Percentiles rank a stretch among this genome's conserved stretches.
phyloP scores from a whole-genome alignment of 30 jellyfish, hydroid and myxozoan genomes.

The Aurelia sp. region DNA sequence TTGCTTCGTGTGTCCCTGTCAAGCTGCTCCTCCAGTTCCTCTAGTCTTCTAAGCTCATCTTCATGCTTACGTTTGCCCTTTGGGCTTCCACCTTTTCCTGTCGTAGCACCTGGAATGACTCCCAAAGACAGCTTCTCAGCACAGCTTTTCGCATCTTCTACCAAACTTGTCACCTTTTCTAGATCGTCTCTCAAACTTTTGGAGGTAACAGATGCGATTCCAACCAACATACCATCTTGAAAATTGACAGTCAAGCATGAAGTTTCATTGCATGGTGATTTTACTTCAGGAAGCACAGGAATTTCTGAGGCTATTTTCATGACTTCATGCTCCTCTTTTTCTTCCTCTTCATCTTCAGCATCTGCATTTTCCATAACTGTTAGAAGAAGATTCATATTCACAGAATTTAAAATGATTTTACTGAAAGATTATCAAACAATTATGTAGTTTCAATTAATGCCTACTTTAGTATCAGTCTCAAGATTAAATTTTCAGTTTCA shows the following conservation, averaged over 20 bases:
- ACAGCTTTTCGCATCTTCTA: not conserved
- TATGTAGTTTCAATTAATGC: too few species aligned
- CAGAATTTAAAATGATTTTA: too few species aligned
- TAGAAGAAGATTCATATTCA: not conserved
- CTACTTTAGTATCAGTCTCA: too few species aligned
- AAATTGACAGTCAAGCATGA: constrained; percentile 17
- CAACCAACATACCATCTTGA: constrained; percentile 47
- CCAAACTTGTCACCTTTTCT: not conserved
- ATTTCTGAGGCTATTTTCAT: constrained; percentile 9
- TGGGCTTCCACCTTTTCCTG: constrained; percentile 60
- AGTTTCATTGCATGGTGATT: constrained; percentile 10
- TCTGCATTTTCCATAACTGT: constrained; percentile 6
- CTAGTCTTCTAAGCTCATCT: constrained; percentile 66
- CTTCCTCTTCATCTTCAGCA: constrained; percentile 1
- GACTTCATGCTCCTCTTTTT: constrained; percentile 1
- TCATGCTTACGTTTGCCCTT: constrained; percentile 72
- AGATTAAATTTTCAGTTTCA: too few species aligned
- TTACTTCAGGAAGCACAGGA: constrained; percentile 48
- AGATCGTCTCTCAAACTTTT: not conserved
- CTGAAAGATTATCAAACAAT: too few species aligned
- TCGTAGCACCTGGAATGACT: not conserved
- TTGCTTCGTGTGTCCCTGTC: constrained; percentile 48
- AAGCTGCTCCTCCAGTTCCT: constrained; percentile 59
- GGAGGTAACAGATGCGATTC: constrained; percentile 8
- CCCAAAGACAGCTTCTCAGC: constrained; percentile 15